Evolutionary conservation across 2,797 vertebrate genomes (phyloP).

Genomic region (Acrossocheilus wenchowensis): DNA sequence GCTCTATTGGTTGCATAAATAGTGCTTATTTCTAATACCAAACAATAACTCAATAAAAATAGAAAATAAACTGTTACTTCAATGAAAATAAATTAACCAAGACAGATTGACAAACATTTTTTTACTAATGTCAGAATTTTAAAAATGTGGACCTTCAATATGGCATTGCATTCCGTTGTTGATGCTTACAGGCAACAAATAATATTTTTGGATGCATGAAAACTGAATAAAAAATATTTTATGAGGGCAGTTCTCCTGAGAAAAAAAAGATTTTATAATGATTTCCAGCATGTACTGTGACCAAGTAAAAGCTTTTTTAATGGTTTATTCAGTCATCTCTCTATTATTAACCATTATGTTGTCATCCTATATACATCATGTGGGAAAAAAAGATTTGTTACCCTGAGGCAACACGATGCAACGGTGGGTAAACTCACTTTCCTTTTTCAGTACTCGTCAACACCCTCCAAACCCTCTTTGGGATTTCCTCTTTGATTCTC

Average conservation of each 20-base stretch:
- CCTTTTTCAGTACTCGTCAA: neutral
- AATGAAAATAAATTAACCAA: neutral
- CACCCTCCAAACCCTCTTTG: neutral
- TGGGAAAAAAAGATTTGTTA: neutral
- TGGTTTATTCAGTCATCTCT: neutral
- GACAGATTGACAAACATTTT: no score
- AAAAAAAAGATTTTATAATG: neutral
- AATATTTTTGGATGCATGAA: no score
- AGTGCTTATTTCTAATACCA: no score
- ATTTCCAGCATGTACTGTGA: neutral
- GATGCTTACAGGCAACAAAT: neutral
- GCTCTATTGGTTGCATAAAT: neutral
- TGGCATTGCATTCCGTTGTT: neutral
- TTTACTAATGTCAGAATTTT: neutral
- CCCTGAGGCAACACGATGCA: neutral
- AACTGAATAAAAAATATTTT: neutral
- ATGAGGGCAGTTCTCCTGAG: neutral
- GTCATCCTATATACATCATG: neutral
- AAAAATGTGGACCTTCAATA: neutral
- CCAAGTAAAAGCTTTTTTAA: neutral
- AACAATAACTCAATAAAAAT: neutral
- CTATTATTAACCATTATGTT: neutral
- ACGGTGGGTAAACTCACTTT: conserved; percentile 9
- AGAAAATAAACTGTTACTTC: neutral
- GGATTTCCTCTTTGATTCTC: conserved; percentile 39